phyloP scores from a whole-genome alignment of 2,888 invertebrate species.

The Pandemis cinnamomeana region DNA sequence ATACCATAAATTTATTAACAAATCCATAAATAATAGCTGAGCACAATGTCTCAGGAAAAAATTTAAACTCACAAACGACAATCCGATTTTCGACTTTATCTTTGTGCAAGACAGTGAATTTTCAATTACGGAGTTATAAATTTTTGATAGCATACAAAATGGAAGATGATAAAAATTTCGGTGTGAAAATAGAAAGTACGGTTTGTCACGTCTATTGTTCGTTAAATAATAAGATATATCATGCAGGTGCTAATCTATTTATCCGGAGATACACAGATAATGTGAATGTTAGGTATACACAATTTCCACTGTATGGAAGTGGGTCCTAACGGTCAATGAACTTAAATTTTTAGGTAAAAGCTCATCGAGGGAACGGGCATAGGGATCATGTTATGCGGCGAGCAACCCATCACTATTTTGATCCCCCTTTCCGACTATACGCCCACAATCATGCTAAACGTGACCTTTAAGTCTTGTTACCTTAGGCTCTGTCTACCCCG shows the following conservation, averaged over 20 bases:
- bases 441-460: no score
- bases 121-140: constrained; percentile 43
- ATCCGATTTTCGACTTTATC: constrained; percentile 46
- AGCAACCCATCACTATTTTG: no score
- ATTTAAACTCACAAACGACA: constrained; percentile 10
- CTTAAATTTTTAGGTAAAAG: neutral
- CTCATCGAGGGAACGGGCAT: no score
- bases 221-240: constrained; percentile 39
- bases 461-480: no score
- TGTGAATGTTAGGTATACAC: constrained; percentile 15
- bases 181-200: constrained; percentile 73
- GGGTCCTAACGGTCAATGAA: constrained; percentile 25
- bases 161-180: constrained; percentile 52
- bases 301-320: constrained; percentile 17
- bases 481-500: no score
- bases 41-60: constrained; percentile 41
- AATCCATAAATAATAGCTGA: constrained; percentile 72
- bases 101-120: constrained; percentile 31
- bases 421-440: no score
- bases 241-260: constrained; percentile 41
- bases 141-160: constrained; percentile 54
- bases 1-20: constrained; percentile 78
- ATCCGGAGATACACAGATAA: constrained; percentile 15
- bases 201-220: constrained; percentile 35
- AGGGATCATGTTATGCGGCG: no score